These are phyloP conservation scores for Athene noctua DNA, from an alignment of 2,113 vertebrate genomes.

Conservation along the genomic window DNA sequence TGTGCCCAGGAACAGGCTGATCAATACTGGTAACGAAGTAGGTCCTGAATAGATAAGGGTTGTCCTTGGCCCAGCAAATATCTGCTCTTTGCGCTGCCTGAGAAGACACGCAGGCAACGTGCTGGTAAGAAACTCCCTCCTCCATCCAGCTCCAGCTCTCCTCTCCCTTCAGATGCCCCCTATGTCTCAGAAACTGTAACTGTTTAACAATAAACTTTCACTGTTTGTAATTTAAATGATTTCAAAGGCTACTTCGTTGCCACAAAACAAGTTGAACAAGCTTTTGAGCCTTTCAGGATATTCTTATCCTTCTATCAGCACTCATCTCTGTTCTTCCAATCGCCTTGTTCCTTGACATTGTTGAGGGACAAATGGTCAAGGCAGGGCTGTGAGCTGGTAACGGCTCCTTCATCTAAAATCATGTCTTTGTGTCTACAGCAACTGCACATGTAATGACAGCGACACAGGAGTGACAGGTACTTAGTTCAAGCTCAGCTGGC, in stretches of 20 bases:
- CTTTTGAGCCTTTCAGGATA: neutral
- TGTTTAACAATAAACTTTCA: slow-evolving; percentile 10
- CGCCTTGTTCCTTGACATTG: neutral
- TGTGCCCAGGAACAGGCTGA: neutral
- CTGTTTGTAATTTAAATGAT: neutral
- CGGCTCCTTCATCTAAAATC: neutral
- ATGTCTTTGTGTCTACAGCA: neutral
- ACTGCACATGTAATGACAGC: neutral
- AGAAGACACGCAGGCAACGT: accelerated
- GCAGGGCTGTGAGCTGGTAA: neutral
- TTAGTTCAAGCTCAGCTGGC: neutral
- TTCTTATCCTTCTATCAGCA: neutral
- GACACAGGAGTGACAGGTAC: neutral
- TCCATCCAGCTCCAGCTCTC: neutral
- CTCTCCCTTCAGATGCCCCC: neutral
- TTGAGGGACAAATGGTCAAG: neutral
- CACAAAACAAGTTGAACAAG: slow-evolving; percentile 11
- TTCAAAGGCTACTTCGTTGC: neutral
- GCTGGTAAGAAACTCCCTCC: neutral
- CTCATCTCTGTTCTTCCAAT: neutral
- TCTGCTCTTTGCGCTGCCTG: neutral
- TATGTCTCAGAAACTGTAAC: neutral
- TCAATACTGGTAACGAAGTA: neutral
- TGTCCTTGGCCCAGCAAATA: neutral
- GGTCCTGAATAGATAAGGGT: neutral